phyloP scores from a whole-genome alignment of 2,888 invertebrate genomes.

The Microchrysa polita region DNA sequence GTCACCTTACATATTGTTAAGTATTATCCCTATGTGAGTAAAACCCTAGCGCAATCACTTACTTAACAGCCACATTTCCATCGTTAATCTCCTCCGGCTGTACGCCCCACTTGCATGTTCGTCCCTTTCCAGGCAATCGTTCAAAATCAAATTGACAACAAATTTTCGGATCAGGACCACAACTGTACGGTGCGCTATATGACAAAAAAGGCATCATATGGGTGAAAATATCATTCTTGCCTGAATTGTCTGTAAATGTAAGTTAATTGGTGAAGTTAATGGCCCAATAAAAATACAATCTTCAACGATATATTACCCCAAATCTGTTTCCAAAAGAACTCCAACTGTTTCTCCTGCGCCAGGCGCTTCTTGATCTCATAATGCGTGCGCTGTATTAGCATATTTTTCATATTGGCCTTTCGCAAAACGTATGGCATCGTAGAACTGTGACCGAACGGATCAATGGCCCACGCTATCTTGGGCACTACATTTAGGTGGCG shows the following conservation, averaged over 20 bases:
- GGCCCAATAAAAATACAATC: not conserved
- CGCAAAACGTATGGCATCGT: conserved; percentile 85
- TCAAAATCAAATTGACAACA: conserved; percentile 99
- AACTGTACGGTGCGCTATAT: conserved; percentile 98
- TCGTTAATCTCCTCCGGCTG: conserved; percentile 84
- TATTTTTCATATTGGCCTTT: conserved; percentile 81
- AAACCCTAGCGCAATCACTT: too few relatives aligned
- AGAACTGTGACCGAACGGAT: conserved; percentile 92
- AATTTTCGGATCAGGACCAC: conserved; percentile 89
- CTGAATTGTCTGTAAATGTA: conserved; percentile 73
- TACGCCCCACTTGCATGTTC: conserved; percentile 92
- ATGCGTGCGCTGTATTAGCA: conserved; percentile 90
- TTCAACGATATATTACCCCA: conserved; percentile 71
- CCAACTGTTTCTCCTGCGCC: conserved; percentile 81
- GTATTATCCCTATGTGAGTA: too few relatives aligned
- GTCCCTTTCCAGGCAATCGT: conserved; percentile 81
- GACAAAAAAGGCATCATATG: conserved; percentile 99
- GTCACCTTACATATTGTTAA: too few relatives aligned
- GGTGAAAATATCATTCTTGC: conserved; percentile 87
- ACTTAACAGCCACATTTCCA: conserved; percentile 86
- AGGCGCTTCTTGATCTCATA: conserved; percentile 95
- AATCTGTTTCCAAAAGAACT: conserved; percentile 92
- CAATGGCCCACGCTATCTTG: conserved; percentile 87
- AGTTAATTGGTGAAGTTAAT: too few relatives aligned
- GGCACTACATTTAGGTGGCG: conserved; percentile 83